Percentiles rank a stretch among this genome's conserved stretches.
These are phyloP conservation scores for Phlogophora meticulosa DNA, from an alignment of 2,888 invertebrate species.

Conservation along the genomic window DNA sequence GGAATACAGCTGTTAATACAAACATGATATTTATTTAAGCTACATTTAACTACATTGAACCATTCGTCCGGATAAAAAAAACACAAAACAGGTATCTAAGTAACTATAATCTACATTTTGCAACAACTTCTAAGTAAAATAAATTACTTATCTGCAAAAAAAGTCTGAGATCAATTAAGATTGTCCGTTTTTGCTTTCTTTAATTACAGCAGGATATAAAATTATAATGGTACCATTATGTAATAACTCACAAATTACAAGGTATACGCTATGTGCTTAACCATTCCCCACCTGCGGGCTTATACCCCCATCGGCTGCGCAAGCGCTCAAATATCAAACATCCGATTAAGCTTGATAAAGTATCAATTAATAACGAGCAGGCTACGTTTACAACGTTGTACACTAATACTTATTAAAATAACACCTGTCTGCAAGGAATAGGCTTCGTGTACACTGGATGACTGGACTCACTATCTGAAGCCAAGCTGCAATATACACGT, in stretches of 20 bases:
- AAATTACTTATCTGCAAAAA: constrained; percentile 23
- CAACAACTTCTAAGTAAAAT: constrained; percentile 27
- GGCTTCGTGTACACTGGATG: constrained; percentile 18
- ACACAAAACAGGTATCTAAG: background rate
- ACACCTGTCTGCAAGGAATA: constrained; percentile 51
- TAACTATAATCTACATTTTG: constrained; percentile 1
- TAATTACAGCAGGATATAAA: constrained; percentile 42
- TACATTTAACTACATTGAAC: constrained; percentile 8
- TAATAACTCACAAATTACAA: constrained; percentile 40
- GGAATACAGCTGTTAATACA: background rate
- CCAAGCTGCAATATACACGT: too few species aligned
- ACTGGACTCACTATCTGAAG: too few species aligned
- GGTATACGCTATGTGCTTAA: constrained; percentile 6
- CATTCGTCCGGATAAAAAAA: background rate
- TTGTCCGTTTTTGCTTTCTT: constrained; percentile 41
- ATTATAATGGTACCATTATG: constrained; percentile 35
- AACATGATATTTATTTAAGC: constrained; percentile 1
- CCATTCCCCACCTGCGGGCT: constrained; percentile 48
- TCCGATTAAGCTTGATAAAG: constrained; percentile 59
- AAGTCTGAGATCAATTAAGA: constrained; percentile 43
- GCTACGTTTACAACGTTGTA: constrained; percentile 39
- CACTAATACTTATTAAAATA: constrained; percentile 42
- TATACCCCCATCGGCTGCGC: constrained; percentile 35
- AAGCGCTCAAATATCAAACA: constrained; percentile 52
- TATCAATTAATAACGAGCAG: constrained; percentile 57